Evolutionary conservation across 2,113 vertebrate genomes (phyloP), one percentile per base, ranked within the genome.

Genomic region (Planiliza haematocheilus): DNA sequence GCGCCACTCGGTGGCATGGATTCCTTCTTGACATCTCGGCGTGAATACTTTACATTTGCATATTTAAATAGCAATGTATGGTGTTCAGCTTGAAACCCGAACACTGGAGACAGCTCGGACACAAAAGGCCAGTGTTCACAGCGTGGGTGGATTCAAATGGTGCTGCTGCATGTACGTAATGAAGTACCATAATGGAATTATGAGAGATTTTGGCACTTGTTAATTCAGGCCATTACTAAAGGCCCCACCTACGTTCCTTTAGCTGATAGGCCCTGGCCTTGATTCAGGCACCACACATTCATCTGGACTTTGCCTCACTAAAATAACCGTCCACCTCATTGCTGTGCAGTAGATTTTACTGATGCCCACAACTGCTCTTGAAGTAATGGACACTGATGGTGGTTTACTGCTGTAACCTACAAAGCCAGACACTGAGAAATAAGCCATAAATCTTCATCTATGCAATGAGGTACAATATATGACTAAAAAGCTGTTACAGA

Each of bases 201-300:
- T 88, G 83, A 88, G 81, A 81, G 86, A 86, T 83, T 84, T 79
- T 90, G 86, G 81, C 86, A 86, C 85, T 82, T 84, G 82, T 88
- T 89, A 79, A 85, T 88, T 88, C 66, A 76, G 63, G 66, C 73
- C 63, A 83, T 85, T 78, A 79, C 74, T 86, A 85, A 90, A 88
- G 80, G 63, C 62, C 36, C 88, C 83, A 49, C 89, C 87, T 81
- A 88, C 83, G 42, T 76, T 85, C 65, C 76, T 69, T 79, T 38
- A 74, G 72, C 71, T 78, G 86, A 86, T 76, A 69, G 77, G 70
- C 73, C 72, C 74, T 65, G 82, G 82, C 41, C 70, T 63, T 75
- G 73, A 86, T 70, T 86, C 88, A 73, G 71, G 75, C 70, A 66
- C 72, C 84, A 66, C 82, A 60, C 79, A 83, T 83, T 89, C 76